Conservation (phyloP, 2,113 vertebrate genomes). For the Tychaedon coryphoeus region DNA sequence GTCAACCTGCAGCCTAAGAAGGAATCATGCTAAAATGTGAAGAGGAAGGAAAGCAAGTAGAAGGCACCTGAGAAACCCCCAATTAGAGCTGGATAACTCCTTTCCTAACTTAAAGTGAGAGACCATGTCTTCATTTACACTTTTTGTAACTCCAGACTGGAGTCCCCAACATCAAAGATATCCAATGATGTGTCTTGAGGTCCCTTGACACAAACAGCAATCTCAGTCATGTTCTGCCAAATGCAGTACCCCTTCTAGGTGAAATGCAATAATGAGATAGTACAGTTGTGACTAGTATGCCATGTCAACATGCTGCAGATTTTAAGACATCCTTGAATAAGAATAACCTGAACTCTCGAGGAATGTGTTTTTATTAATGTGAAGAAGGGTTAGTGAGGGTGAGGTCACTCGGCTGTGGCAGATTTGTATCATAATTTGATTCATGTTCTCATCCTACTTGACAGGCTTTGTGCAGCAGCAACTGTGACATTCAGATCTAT, state of each 20-base stretch:
- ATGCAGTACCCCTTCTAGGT: background rate
- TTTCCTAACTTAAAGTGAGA: background rate
- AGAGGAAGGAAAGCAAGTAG: background rate
- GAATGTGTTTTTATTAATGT: background rate
- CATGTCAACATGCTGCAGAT: background rate
- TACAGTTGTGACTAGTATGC: background rate
- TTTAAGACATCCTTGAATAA: background rate
- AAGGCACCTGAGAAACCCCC: background rate
- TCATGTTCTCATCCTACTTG: slow-evolving; percentile 4
- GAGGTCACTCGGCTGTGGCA: background rate
- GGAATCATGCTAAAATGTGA: background rate
- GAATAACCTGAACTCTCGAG: background rate
- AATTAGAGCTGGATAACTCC: background rate
- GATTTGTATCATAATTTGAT: slow-evolving; percentile 19
- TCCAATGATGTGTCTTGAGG: background rate
- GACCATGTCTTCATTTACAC: background rate
- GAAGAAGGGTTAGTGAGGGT: background rate
- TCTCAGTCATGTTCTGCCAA: background rate
- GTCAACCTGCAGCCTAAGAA: background rate
- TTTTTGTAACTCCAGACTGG: background rate
- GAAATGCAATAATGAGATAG: background rate
- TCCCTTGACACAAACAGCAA: background rate
- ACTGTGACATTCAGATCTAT: slow-evolving; percentile 1
- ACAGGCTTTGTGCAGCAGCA: background rate
- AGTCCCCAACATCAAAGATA: background rate